Evolutionary conservation across 2,888 invertebrate species (phyloP).

Genomic region (Diarsia dahlii): DNA sequence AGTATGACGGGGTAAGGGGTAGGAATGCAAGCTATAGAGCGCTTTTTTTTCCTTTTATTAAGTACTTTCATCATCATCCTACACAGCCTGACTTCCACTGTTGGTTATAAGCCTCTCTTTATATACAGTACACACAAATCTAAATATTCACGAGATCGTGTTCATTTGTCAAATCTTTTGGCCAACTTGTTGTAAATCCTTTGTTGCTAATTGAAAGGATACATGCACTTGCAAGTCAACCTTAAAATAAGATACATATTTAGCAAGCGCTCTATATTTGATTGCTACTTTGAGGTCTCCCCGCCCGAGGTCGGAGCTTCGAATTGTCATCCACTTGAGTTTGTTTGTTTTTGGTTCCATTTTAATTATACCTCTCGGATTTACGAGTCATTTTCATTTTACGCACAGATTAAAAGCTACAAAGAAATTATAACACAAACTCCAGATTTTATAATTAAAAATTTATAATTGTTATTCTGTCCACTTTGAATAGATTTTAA

Average conservation of each 20-base stretch:
- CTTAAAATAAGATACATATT: too few relatives aligned
- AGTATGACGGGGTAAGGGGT: not conserved
- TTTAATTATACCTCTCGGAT: conserved; percentile 60
- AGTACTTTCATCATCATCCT: not conserved
- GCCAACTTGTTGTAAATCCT: too few relatives aligned
- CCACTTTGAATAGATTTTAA: not conserved
- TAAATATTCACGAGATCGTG: not conserved
- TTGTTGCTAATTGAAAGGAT: too few relatives aligned
- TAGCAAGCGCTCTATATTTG: not conserved
- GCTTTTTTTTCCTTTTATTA: not conserved
- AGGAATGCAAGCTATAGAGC: conserved; percentile 2
- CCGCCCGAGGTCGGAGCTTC: conserved; percentile 8
- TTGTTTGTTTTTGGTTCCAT: conserved; percentile 63
- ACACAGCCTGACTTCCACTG: not conserved
- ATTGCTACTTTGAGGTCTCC: not conserved
- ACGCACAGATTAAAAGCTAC: conserved; percentile 28
- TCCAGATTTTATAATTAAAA: not conserved
- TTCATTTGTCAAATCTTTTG: too few relatives aligned
- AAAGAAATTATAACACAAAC: conserved; percentile 15
- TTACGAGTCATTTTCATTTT: conserved; percentile 43
- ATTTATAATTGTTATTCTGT: not conserved
- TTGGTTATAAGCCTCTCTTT: not conserved
- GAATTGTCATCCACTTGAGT: conserved; percentile 51
- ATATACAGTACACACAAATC: not conserved
- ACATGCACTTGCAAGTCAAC: too few relatives aligned